Evolutionary conservation across 2,888 invertebrate genomes (phyloP).

Genomic region (Temnothorax unifasciatus): DNA sequence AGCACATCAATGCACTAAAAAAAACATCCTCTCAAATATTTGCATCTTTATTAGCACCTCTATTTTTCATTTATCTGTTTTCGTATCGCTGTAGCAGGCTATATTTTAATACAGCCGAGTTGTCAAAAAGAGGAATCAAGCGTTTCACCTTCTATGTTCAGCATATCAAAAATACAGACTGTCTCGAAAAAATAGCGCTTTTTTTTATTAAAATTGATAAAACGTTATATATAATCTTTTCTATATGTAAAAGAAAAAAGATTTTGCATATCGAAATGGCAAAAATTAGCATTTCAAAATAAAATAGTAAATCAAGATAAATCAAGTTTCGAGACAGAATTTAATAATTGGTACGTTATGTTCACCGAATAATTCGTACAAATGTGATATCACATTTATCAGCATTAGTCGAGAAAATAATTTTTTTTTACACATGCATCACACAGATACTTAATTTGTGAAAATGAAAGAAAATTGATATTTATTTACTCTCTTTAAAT

Average conservation of each 20-base stretch:
- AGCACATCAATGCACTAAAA: neutral
- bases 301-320: neutral
- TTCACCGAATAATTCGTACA: neutral
- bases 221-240: neutral
- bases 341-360: neutral
- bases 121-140: neutral
- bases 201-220: neutral
- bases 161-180: neutral
- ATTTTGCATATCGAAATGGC: neutral
- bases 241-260: neutral
- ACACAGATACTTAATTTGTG: neutral
- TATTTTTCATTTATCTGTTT: slow-evolving; percentile 5
- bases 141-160: neutral
- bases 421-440: neutral
- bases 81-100: neutral
- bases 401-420: neutral
- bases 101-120: neutral
- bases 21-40: slow-evolving; percentile 4
- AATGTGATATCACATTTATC: neutral
- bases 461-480: neutral
- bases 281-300: neutral
- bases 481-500: neutral
- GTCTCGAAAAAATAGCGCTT: neutral
- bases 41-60: neutral
- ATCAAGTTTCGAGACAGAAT: neutral